Conservation (phyloP, 2,797 vertebrate species). For the Acanthis flammea region DNA sequence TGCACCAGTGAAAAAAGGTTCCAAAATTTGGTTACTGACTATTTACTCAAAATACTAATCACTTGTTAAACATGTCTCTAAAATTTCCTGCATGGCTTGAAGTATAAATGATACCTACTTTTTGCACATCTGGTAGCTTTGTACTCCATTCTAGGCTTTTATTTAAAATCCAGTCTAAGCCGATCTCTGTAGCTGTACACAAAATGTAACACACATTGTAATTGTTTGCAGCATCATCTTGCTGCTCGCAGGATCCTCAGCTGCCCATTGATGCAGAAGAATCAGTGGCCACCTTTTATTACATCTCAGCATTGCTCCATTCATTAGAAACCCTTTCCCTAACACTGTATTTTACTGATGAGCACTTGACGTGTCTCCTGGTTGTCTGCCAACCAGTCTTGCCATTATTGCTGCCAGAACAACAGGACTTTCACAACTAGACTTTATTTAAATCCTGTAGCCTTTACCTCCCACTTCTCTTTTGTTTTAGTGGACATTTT, state of each 20-base stretch:
- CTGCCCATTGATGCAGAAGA: background rate
- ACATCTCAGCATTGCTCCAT: background rate
- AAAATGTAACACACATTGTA: rapidly evolving
- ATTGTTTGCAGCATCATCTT: background rate
- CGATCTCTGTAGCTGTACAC: background rate
- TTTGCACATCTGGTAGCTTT: background rate
- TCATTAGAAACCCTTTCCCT: background rate
- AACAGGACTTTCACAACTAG: background rate
- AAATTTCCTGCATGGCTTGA: background rate
- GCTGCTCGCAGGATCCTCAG: background rate
- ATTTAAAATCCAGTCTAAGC: background rate
- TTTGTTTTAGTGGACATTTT: slow-evolving; percentile 57
- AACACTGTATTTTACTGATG: background rate
- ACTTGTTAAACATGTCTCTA: background rate
- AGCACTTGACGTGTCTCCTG: background rate
- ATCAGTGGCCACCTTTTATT: background rate
- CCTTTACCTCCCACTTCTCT: slow-evolving; percentile 39
- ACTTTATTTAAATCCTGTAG: slow-evolving; percentile 2
- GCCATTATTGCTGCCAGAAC: background rate
- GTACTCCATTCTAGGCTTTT: background rate
- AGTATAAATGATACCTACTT: background rate
- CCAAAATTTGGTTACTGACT: background rate
- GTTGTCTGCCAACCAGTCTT: background rate
- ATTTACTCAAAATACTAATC: background rate
- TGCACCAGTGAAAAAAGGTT: background rate